Conservation (phyloP, 2,113 vertebrate genomes). For the Pongo abelii region DNA sequence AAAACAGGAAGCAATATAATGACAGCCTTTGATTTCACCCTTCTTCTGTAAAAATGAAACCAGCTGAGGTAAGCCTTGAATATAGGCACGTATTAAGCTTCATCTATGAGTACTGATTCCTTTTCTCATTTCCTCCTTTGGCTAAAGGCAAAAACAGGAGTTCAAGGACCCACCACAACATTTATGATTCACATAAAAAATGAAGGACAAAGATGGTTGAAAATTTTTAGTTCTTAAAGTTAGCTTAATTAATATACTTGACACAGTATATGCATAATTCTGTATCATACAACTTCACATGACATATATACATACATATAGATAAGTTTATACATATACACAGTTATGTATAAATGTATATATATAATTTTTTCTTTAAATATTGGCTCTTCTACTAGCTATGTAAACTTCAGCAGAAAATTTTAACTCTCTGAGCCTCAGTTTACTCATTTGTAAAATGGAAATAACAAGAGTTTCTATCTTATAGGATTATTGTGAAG, state of each 20-base stretch:
- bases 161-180: neutral
- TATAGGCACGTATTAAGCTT: neutral
- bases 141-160: conserved; percentile 53
- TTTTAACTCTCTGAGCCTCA: neutral
- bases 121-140: conserved; percentile 70
- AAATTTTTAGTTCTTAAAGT: conserved; percentile 10
- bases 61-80: conserved; percentile 49
- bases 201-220: neutral
- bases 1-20: conserved; percentile 12
- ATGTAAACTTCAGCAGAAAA: neutral
- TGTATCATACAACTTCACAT: neutral
- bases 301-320: neutral
- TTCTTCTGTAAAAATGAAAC: conserved; percentile 59
- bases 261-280: neutral
- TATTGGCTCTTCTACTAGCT: neutral
- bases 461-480: neutral
- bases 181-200: neutral
- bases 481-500: neutral
- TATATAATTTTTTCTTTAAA: neutral
- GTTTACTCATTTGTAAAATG: conserved; percentile 6
- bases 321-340: neutral
- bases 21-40: conserved; percentile 43
- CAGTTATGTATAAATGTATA: neutral
- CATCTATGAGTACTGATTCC: conserved; percentile 32
- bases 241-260: neutral